phyloP scores from a whole-genome alignment of 2,888 invertebrate genomes.

The Cerceris ruficornis region DNA sequence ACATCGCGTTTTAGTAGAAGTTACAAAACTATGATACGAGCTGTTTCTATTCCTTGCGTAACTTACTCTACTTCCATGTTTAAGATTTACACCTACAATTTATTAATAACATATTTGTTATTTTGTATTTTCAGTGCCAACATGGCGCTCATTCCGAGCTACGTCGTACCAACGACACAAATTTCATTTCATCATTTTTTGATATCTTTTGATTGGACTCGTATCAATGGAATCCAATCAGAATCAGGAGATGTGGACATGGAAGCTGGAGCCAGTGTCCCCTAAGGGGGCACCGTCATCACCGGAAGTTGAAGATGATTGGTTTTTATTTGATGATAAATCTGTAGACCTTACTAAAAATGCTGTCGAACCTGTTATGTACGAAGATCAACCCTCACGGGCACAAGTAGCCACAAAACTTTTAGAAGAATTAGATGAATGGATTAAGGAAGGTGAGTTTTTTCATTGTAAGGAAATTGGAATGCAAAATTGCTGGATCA shows the following conservation, averaged over 20 bases:
- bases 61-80: no score
- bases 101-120: constrained; percentile 10
- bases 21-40: no score
- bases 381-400: constrained; percentile 74
- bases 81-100: neutral
- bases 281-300: constrained; percentile 81
- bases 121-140: constrained; percentile 87
- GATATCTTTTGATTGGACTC: constrained; percentile 68
- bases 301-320: constrained; percentile 75
- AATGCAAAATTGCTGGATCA: neutral
- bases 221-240: constrained; percentile 70
- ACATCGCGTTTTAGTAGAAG: no score
- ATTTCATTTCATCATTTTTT: constrained; percentile 76
- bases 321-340: constrained; percentile 76
- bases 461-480: neutral
- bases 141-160: constrained; percentile 89
- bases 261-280: constrained; percentile 84
- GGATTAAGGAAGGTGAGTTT: constrained; percentile 86
- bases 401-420: constrained; percentile 86
- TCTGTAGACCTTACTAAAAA: constrained; percentile 65
- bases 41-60: no score
- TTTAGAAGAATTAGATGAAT: constrained; percentile 87
- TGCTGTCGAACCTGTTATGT: constrained; percentile 68
- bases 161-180: constrained; percentile 86
- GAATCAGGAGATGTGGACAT: constrained; percentile 75